These are phyloP conservation scores for Phaethon lepturus DNA, from an alignment of 2,113 vertebrate genomes.

Conservation along the genomic window DNA sequence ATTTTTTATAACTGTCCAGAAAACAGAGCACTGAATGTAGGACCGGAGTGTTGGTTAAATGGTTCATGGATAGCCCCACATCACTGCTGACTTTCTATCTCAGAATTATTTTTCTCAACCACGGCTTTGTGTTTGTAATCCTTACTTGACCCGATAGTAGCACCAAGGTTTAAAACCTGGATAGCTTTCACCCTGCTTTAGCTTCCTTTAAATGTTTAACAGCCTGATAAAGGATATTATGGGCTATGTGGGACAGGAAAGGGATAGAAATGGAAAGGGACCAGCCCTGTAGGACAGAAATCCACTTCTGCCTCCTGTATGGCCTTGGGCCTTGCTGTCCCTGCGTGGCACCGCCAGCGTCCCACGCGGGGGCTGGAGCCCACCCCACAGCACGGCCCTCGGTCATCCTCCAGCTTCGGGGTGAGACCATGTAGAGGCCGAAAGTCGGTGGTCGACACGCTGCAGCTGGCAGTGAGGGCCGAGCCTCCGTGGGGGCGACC, in stretches of 20 bases:
- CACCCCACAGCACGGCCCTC: rapidly evolving
- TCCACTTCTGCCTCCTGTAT: neutral
- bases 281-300: neutral
- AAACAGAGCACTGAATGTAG: neutral
- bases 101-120: neutral
- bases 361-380: rapidly evolving
- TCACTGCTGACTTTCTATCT: neutral
- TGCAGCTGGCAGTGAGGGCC: rapidly evolving
- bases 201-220: neutral
- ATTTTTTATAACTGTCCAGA: neutral
- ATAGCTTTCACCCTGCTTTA: neutral
- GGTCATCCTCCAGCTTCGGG: neutral
- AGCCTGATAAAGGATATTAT: neutral
- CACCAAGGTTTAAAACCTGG: neutral
- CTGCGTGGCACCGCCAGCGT: rapidly evolving
- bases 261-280: neutral
- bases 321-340: neutral
- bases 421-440: rapidly evolving
- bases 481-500: rapidly evolving
- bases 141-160: neutral
- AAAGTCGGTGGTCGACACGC: rapidly evolving
- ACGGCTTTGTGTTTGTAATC: neutral
- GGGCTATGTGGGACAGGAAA: neutral
- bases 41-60: rapidly evolving
- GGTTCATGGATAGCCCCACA: neutral